Percentiles rank a stretch among this genome's conserved stretches.
Evolutionary conservation across 2,797 vertebrate species (phyloP).

Genomic region (Tamandua tetradactyla): DNA sequence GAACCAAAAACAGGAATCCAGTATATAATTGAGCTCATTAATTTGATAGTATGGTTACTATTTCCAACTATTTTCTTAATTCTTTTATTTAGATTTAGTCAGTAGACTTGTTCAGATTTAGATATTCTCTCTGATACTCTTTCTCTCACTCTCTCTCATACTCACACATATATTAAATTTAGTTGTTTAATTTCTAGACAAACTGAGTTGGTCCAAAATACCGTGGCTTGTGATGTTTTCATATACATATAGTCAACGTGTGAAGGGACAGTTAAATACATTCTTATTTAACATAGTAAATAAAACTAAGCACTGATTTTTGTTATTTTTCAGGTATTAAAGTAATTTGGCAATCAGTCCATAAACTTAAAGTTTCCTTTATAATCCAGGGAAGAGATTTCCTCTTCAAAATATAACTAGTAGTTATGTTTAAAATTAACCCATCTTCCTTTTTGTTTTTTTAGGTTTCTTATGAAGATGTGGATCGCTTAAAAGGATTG

Average conservation of each 20-base stretch:
- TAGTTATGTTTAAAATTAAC: background rate
- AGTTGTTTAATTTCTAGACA: background rate
- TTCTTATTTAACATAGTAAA: background rate
- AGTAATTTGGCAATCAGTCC: background rate
- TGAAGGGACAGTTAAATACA: background rate
- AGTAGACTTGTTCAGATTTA: background rate
- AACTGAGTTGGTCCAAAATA: background rate
- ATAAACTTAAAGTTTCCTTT: background rate
- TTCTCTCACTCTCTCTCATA: background rate
- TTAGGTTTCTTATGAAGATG: slow-evolving; percentile 95
- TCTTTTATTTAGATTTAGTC: background rate
- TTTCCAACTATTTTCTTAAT: background rate
- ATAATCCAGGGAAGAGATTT: background rate
- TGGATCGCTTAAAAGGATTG: slow-evolving; percentile 90
- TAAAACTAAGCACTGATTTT: background rate
- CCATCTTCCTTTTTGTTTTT: background rate
- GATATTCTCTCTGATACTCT: background rate
- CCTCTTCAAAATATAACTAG: background rate
- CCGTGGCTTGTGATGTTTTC: background rate
- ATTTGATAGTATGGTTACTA: background rate
- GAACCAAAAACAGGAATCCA: background rate
- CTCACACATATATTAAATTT: background rate
- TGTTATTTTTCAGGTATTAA: slow-evolving; percentile 7
- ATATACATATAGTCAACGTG: background rate
- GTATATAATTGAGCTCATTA: background rate